phyloP scores from a whole-genome alignment of 2,797 vertebrate species.

The Peromyscus nudipes region DNA sequence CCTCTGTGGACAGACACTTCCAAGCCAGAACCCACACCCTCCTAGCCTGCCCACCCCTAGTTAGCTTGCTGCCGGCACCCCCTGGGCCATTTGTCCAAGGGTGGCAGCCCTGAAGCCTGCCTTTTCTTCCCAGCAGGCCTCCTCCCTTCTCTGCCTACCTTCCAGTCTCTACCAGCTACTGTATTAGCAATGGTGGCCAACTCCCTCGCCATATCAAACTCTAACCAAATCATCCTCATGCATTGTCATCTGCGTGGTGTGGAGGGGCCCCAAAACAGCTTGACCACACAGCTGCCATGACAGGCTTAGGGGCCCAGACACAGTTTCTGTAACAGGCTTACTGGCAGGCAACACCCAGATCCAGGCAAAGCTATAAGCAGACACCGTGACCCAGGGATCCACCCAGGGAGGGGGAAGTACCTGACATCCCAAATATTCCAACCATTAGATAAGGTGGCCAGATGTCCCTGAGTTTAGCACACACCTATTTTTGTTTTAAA shows the following conservation, averaged over 20 bases:
- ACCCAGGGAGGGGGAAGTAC: too few species aligned
- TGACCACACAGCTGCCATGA: too few species aligned
- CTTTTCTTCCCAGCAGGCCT: neutral
- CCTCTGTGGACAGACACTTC: neutral
- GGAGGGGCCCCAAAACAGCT: too few species aligned
- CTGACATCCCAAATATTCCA: too few species aligned
- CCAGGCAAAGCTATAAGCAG: too few species aligned
- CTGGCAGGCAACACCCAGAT: too few species aligned
- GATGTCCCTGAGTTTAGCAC: too few species aligned
- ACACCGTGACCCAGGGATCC: too few species aligned
- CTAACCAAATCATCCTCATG: neutral
- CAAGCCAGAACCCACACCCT: neutral
- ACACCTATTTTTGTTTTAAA: too few species aligned
- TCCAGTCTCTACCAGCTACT: neutral
- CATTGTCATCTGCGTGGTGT: neutral
- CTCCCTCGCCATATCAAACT: neutral
- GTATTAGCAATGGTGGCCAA: neutral
- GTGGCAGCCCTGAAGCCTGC: neutral
- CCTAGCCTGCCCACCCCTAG: neutral
- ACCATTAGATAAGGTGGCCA: too few species aligned
- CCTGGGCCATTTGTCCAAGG: neutral
- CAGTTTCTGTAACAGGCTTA: too few species aligned
- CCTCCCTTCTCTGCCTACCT: neutral
- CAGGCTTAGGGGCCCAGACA: too few species aligned
- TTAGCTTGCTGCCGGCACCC: neutral